A percentile compares a stretch with the other conserved stretches of the same genome.
phyloP scores from a whole-genome alignment of 2,797 vertebrate species.

The Gallirallus australis region DNA sequence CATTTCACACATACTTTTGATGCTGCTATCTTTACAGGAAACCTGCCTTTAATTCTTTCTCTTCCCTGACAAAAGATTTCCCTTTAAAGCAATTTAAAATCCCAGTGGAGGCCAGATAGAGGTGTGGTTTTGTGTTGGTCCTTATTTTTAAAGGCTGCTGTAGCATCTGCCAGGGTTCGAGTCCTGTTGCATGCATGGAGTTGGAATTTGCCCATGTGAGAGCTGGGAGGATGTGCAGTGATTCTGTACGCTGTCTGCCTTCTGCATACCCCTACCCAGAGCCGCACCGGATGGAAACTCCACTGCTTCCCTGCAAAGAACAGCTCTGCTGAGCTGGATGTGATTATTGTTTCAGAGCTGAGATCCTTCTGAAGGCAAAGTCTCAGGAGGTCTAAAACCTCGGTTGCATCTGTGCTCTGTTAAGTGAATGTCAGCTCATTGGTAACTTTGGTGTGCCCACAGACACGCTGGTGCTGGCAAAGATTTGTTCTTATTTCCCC shows the following conservation, averaged over 20 bases:
- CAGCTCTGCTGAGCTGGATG: neutral
- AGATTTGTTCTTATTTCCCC: constrained; percentile 20
- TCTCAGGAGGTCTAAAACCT: neutral
- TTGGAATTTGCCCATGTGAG: neutral
- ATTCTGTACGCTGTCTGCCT: neutral
- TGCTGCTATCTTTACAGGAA: neutral
- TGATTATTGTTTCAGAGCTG: neutral
- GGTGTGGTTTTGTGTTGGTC: neutral
- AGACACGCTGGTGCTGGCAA: neutral
- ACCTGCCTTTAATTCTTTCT: neutral
- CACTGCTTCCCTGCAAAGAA: neutral
- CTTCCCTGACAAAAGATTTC: neutral
- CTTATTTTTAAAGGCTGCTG: neutral
- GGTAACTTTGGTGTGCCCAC: neutral
- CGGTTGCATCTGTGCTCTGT: neutral
- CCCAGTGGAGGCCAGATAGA: neutral
- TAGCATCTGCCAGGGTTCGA: neutral
- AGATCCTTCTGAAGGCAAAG: neutral
- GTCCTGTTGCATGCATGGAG: neutral
- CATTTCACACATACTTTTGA: neutral
- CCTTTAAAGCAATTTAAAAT: neutral
- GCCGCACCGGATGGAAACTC: neutral
- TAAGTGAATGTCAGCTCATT: neutral
- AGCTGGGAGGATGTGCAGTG: neutral
- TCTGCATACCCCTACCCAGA: neutral